Evolutionary conservation across 2,113 vertebrate genomes (phyloP), one percentile per base, ranked within the genome.

Genomic region (Xyrauchen texanus): DNA sequence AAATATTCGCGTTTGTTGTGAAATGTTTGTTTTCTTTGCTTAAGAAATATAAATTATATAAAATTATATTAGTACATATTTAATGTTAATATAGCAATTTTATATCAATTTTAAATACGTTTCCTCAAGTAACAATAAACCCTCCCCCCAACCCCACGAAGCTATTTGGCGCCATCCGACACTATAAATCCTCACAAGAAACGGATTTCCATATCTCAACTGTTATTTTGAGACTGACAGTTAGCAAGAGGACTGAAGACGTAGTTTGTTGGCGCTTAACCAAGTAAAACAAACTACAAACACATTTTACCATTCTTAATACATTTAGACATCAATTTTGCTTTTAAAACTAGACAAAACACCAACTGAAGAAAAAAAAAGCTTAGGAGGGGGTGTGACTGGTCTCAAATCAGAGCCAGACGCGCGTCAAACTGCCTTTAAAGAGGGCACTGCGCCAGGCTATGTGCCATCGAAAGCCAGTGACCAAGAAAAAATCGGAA

Each of bases 401-500:
- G 21, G 21, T 71, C 72, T 55, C 57, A 79, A 60, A 72, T 71
- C 70, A 75, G 68, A 83, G 21, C 21, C 21, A 34, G 21, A 34
- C 21, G 21, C 21, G 21, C 21, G 87, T 88, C 91, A 94, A 93
- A 87, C 94, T 94, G 94, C 88, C 88, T 88, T 84, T 77, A 81
- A 88, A 82, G 77, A 88, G 88, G 85, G 86, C 87, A 84, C 88
- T 69, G 83, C 65, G 89, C 84, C 91, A 85, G 94, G 94, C 92
- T 89, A 96, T 96, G 95, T 89, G 86, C 91, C 86, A 89, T 86
- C 88, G 84, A 91, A 91, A 91, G 91, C 92, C 93, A 82, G 90
- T 91, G 89, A 93, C 93, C 85, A 95, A 95, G 93, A 96, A 95
- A 90, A 96, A 95, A 94, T 84, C 92, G 6, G 82, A 89, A 67